Evolutionary conservation across 2,888 invertebrate genomes (phyloP).

Genomic region (Oconnorella tubifera): DNA sequence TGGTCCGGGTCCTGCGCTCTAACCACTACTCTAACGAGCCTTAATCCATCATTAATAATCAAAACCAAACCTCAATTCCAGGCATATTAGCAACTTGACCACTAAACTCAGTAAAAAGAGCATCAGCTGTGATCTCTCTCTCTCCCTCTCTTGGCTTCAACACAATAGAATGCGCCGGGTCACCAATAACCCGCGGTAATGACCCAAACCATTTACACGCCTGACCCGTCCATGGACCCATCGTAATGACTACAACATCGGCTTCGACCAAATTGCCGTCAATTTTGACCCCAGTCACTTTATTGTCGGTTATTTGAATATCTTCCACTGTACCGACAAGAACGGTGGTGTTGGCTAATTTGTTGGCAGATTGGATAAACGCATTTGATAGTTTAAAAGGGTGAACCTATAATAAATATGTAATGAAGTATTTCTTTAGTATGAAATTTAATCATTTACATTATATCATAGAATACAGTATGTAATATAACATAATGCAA

Average conservation of each 20-base stretch:
- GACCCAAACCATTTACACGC: conserved; percentile 29
- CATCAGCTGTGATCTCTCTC: conserved; percentile 24
- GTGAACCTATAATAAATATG: conserved; percentile 24
- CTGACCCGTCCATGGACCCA: conserved; percentile 38
- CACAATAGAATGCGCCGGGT: conserved; percentile 34
- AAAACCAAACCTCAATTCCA: too few relatives aligned
- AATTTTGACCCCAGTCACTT: conserved; percentile 29
- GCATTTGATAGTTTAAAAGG: conserved; percentile 30
- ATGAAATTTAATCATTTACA: too few relatives aligned
- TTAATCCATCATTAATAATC: too few relatives aligned
- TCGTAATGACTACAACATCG: conserved; percentile 35
- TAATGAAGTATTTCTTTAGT: background rate
- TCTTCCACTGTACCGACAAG: conserved; percentile 23
- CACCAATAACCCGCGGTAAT: conserved; percentile 22
- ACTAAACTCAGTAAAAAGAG: conserved; percentile 32
- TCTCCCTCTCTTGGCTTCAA: background rate
- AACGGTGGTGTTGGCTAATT: conserved; percentile 19
- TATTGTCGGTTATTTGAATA: conserved; percentile 14
- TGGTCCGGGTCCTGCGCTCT: too few relatives aligned
- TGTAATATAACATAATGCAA: background rate
- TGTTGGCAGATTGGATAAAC: conserved; percentile 23
- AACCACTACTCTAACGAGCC: too few relatives aligned
- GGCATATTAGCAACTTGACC: too few relatives aligned
- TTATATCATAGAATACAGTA: too few relatives aligned
- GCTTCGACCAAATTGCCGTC: conserved; percentile 28